A percentile compares a stretch with the other conserved stretches of the same genome.
phyloP scores from a whole-genome alignment of 2,888 invertebrate genomes.

The Lithophane socia region DNA sequence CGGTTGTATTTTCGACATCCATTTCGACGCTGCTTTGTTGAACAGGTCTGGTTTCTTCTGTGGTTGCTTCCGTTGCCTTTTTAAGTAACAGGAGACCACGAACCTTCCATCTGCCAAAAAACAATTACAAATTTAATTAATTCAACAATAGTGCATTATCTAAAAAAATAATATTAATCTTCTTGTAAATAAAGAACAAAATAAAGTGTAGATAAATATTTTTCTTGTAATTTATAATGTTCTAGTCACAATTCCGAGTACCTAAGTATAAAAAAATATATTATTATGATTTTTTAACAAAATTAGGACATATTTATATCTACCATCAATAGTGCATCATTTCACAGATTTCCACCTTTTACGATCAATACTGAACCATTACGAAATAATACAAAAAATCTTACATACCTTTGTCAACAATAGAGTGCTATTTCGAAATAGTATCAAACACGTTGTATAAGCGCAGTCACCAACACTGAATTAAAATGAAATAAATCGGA shows the following conservation, averaged over 20 bases:
- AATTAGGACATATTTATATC: neutral
- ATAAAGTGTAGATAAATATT: neutral
- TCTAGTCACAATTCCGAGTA: neutral
- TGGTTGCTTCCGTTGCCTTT: neutral
- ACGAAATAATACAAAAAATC: neutral
- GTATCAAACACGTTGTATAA: neutral
- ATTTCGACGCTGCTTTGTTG: no score
- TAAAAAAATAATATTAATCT: neutral
- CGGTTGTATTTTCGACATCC: no score
- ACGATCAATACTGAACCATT: neutral
- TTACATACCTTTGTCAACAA: neutral
- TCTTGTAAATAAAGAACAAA: neutral
- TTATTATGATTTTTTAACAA: neutral
- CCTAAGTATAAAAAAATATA: neutral
- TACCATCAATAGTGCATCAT: conserved; percentile 11
- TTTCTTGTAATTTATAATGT: neutral
- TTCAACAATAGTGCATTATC: neutral
- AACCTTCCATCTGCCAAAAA: neutral
- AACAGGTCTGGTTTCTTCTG: neutral
- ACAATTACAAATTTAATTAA: conserved; percentile 2
- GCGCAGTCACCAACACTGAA: neutral
- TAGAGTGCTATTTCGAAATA: neutral
- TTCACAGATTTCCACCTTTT: neutral
- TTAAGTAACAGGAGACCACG: neutral
- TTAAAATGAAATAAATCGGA: neutral